These are phyloP conservation scores for Nymphalis urticae DNA, from an alignment of 2,888 invertebrate species.

Conservation along the genomic window DNA sequence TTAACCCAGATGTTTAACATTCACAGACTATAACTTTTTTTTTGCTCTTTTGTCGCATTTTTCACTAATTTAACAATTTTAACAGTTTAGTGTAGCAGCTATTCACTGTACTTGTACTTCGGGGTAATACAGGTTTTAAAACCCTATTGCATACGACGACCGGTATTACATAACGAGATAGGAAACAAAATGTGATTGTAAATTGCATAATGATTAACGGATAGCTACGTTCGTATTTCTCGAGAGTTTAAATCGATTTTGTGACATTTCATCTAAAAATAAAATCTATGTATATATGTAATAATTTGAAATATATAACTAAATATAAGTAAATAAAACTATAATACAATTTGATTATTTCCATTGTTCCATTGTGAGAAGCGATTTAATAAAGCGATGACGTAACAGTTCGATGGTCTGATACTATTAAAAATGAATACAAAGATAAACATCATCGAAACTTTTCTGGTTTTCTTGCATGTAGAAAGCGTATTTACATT, in stretches of 20 bases:
- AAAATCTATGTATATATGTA: neutral
- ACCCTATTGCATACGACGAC: constrained; percentile 1
- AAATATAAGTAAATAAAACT: constrained; percentile 12
- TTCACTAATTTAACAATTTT: constrained; percentile 3
- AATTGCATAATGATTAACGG: constrained; percentile 15
- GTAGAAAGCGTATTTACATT: constrained; percentile 52
- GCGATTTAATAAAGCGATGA: constrained; percentile 13
- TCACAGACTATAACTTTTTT: too few relatives aligned
- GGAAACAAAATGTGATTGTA: constrained; percentile 24
- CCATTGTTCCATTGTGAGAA: constrained; percentile 4
- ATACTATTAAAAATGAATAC: constrained; percentile 16
- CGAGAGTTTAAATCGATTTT: neutral
- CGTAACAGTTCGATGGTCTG: constrained; percentile 26
- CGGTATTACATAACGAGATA: constrained; percentile 19
- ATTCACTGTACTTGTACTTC: neutral
- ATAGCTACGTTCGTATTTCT: constrained; percentile 3
- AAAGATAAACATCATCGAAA: constrained; percentile 9
- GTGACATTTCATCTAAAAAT: neutral
- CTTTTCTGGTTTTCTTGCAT: constrained; percentile 21
- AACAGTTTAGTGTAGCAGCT: neutral
- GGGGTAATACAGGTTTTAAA: constrained; percentile 6
- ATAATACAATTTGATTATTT: neutral
- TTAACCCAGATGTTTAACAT: too few relatives aligned
- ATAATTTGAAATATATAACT: neutral
- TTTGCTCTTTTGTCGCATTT: too few relatives aligned